These are phyloP conservation scores for Nymphalis c-album DNA, from an alignment of 2,888 invertebrate species.

Conservation along the genomic window DNA sequence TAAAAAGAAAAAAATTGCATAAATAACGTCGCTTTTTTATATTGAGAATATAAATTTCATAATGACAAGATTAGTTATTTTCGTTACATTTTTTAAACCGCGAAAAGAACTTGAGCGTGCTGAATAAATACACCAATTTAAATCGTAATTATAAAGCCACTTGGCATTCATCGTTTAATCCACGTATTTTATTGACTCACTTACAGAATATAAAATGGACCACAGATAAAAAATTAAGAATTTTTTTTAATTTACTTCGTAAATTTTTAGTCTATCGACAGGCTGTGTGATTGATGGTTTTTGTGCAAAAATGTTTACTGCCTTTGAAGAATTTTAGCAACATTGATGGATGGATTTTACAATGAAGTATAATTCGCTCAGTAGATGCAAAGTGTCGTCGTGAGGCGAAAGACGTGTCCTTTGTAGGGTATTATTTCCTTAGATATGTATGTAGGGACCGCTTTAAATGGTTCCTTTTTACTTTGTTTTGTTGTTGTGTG, in stretches of 20 bases:
- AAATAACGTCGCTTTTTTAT: no score
- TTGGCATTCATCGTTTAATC: not conserved
- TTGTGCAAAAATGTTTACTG: not conserved
- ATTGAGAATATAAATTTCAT: no score
- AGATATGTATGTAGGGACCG: no score
- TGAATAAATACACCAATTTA: constrained; percentile 1
- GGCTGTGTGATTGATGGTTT: constrained; percentile 6
- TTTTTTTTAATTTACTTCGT: constrained; percentile 1
- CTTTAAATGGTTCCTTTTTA: no score
- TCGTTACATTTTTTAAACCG: not conserved
- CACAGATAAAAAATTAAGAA: not conserved
- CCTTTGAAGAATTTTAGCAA: not conserved
- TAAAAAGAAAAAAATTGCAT: no score
- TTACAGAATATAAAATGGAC: constrained; percentile 2
- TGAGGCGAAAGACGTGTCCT: no score
- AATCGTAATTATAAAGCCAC: not conserved
- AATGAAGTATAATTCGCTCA: no score
- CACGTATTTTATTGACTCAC: constrained; percentile 1
- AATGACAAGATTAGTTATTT: not conserved
- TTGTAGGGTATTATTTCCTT: no score
- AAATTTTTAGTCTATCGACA: not conserved
- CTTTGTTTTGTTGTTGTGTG: no score
- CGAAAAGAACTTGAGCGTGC: not conserved
- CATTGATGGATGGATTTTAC: not conserved
- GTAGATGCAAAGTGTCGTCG: no score